Evolutionary conservation across 2,797 vertebrate species (phyloP).

Genomic region (Pangasius sanitwongsei): DNA sequence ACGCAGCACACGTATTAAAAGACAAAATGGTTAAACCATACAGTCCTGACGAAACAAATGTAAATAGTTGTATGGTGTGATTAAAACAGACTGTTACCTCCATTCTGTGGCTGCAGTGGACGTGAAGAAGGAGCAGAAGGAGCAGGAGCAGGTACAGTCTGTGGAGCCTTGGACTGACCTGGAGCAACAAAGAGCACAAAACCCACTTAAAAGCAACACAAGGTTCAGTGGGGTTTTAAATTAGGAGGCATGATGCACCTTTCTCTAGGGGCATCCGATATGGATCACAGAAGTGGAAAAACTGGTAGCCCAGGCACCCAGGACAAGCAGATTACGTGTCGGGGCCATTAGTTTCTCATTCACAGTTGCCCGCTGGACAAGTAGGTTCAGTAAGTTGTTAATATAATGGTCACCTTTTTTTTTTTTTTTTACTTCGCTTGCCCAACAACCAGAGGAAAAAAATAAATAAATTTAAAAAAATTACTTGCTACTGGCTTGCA

Average conservation of each 20-base stretch:
- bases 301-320: neutral
- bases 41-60: neutral
- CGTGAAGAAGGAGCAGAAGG: slow-evolving; percentile 57
- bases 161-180: slow-evolving; percentile 72
- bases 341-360: neutral
- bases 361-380: neutral
- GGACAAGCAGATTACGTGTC: neutral
- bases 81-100: slow-evolving; percentile 65
- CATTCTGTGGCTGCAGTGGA: slow-evolving; percentile 69
- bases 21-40: neutral
- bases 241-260: neutral
- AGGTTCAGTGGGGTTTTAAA: neutral
- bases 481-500: neutral
- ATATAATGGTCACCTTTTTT: neutral
- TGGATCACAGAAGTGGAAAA: neutral
- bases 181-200: slow-evolving; percentile 20
- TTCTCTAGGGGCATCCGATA: neutral
- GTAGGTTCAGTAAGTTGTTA: neutral
- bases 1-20: neutral
- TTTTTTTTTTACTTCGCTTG: neutral
- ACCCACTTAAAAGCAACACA: slow-evolving; percentile 8
- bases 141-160: slow-evolving; percentile 51
- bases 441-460: neutral
- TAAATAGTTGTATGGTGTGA: neutral
- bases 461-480: neutral